Percentiles rank a stretch among this genome's conserved stretches.
These are phyloP conservation scores for Pyrochroa serraticornis DNA, from an alignment of 2,888 invertebrate species.

Conservation along the genomic window DNA sequence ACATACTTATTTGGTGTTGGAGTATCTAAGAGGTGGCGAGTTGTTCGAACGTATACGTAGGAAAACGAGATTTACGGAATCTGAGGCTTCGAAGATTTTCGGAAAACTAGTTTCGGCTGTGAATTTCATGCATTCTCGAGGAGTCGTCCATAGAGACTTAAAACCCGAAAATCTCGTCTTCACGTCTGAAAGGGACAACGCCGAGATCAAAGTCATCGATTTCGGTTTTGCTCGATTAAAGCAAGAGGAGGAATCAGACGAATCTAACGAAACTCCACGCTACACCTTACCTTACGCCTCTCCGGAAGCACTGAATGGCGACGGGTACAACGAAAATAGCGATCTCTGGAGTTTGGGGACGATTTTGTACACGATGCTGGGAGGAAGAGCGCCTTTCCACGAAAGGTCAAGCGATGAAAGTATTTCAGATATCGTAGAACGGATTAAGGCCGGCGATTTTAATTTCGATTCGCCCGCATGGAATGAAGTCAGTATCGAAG, in stretches of 20 bases:
- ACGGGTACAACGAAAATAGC: slow-evolving; percentile 88
- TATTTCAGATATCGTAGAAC: slow-evolving; percentile 76
- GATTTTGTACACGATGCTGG: slow-evolving; percentile 74
- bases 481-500: slow-evolving; percentile 74
- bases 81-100: slow-evolving; percentile 79
- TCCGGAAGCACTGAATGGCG: slow-evolving; percentile 82
- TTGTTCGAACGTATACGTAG: slow-evolving; percentile 70
- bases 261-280: slow-evolving; percentile 88
- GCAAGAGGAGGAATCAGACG: slow-evolving; percentile 63
- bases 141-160: slow-evolving; percentile 90
- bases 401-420: slow-evolving; percentile 72
- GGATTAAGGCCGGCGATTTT: slow-evolving; percentile 81
- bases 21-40: slow-evolving; percentile 85
- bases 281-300: slow-evolving; percentile 95
- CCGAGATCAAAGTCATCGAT: slow-evolving; percentile 86
- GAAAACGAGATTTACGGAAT: slow-evolving; percentile 75
- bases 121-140: slow-evolving; percentile 80
- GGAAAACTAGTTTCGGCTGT: slow-evolving; percentile 83
- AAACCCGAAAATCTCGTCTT: slow-evolving; percentile 90
- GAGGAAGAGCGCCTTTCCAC: slow-evolving; percentile 88
- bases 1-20: slow-evolving; percentile 90
- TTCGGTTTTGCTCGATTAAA: slow-evolving; percentile 93
- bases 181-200: slow-evolving; percentile 60
- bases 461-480: slow-evolving; percentile 74
- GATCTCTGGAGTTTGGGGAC: slow-evolving; percentile 97